Percentiles rank a stretch among this genome's conserved stretches.
Conservation (phyloP, 2,113 vertebrate genomes). For the Petrocephalus microphthalmus region DNA sequence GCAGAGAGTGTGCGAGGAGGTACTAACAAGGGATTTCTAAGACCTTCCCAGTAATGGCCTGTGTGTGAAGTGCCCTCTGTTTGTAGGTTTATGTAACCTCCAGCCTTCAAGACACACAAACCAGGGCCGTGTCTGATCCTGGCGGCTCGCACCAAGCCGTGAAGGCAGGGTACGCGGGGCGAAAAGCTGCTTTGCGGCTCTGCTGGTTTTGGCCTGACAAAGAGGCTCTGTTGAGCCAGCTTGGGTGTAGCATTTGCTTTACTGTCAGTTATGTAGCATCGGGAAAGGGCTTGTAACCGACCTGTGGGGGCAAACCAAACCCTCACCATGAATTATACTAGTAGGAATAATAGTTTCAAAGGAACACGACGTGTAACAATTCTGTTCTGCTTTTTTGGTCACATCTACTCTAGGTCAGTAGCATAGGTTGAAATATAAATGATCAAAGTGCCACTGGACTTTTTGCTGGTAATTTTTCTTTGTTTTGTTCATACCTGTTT, state of each 20-base stretch:
- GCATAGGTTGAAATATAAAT: not conserved
- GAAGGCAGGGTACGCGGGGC: slow-evolving; percentile 49
- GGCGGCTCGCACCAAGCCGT: slow-evolving; percentile 56
- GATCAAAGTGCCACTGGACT: no score
- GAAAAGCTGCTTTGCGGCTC: slow-evolving; percentile 41
- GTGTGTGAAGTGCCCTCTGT: slow-evolving; percentile 56
- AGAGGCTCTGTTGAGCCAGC: slow-evolving; percentile 43
- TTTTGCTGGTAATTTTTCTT: not conserved
- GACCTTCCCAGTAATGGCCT: slow-evolving; percentile 53
- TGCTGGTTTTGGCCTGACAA: slow-evolving; percentile 49
- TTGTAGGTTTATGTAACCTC: slow-evolving; percentile 72
- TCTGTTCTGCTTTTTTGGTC: not conserved
- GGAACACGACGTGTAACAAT: not conserved
- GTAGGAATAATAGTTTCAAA: not conserved
- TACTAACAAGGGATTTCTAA: slow-evolving; percentile 51
- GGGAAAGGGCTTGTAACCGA: slow-evolving; percentile 18
- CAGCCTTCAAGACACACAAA: slow-evolving; percentile 46
- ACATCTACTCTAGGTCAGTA: not conserved
- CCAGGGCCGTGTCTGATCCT: slow-evolving; percentile 54
- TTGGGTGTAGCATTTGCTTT: slow-evolving; percentile 49
- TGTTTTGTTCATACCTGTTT: not conserved
- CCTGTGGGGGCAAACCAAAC: not conserved
- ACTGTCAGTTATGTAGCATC: slow-evolving; percentile 47
- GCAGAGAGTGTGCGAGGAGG: slow-evolving; percentile 6
- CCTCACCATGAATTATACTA: not conserved